Evolutionary conservation across 2,797 vertebrate species (phyloP).

Genomic region (Natrix natrix): DNA sequence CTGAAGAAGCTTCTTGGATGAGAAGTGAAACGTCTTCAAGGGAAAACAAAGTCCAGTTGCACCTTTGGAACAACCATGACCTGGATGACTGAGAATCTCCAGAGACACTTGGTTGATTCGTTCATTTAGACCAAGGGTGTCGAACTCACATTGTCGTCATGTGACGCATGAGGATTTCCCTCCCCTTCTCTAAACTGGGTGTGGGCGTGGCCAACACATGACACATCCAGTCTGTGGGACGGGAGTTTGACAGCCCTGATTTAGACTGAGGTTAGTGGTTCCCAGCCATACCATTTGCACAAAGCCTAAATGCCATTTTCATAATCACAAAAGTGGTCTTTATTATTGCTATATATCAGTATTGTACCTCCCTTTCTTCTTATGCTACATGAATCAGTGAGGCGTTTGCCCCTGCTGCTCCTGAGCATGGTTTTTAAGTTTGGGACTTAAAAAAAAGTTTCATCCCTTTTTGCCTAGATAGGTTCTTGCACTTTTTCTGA

Average conservation of each 20-base stretch:
- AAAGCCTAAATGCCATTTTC: neutral
- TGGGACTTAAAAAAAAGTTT: neutral
- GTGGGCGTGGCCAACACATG: no score
- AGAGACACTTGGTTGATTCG: neutral
- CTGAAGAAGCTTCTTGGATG: neutral
- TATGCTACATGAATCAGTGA: neutral
- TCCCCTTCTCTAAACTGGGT: no score
- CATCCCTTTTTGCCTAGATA: neutral
- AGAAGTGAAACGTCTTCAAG: neutral
- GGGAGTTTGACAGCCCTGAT: neutral
- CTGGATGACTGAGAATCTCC: neutral
- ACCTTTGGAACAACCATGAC: neutral
- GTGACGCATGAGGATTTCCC: no score
- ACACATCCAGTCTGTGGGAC: fast-evolving
- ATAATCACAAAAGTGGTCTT: neutral
- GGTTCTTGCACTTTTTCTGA: neutral
- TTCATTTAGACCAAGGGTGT: neutral
- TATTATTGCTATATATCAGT: neutral
- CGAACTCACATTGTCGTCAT: no score
- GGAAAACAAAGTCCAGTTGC: neutral
- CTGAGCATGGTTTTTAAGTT: neutral
- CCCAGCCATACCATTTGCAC: neutral
- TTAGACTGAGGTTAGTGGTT: neutral
- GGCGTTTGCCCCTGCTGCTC: neutral
- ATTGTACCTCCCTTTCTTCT: neutral